phyloP scores from a whole-genome alignment of 2,113 vertebrate species.

The Spheniscus mendiculus region DNA sequence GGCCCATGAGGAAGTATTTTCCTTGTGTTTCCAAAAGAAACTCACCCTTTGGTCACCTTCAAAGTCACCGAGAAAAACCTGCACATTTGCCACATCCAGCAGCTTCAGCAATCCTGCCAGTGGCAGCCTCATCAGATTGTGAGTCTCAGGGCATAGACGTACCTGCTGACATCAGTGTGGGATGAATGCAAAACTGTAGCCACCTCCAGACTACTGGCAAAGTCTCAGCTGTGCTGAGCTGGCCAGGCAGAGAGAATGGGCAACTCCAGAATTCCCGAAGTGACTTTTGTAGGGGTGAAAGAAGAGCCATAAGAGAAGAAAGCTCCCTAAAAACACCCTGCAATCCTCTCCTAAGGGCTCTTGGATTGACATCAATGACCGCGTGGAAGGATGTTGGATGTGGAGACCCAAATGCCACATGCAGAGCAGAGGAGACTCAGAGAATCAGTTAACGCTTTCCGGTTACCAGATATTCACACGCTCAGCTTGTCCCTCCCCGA shows the following conservation, averaged over 20 bases:
- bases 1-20: background rate
- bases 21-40: background rate
- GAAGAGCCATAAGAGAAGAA: rapidly evolving
- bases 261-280: background rate
- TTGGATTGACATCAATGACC: background rate
- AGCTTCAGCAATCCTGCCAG: background rate
- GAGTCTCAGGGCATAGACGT: background rate
- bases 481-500: background rate
- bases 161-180: background rate
- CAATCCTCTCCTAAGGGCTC: background rate
- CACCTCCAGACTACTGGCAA: background rate
- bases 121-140: rapidly evolving
- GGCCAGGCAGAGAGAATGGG: background rate
- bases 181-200: background rate
- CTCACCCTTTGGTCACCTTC: background rate
- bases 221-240: background rate
- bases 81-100: background rate
- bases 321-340: background rate
- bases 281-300: background rate
- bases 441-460: background rate
- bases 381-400: background rate
- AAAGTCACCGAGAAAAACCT: background rate
- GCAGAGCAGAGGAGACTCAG: background rate
- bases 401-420: background rate
- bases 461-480: background rate